Conservation (phyloP, 2,113 vertebrate genomes). For the Panthera leo region DNA sequence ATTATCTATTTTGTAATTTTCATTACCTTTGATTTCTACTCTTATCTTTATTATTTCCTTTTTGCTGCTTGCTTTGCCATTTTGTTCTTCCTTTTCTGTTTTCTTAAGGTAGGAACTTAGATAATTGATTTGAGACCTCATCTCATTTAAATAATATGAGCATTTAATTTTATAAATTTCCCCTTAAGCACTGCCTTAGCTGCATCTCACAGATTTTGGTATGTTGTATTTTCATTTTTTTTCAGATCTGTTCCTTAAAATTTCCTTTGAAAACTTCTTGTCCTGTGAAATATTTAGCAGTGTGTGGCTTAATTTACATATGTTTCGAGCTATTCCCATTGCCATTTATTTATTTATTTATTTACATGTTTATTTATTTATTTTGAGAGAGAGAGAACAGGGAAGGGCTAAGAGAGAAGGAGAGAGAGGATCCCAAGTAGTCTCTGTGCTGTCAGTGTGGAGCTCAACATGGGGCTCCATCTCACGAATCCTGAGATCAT, state of each 20-base stretch:
- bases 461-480: neutral
- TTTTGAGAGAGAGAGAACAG: neutral
- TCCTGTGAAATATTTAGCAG: neutral
- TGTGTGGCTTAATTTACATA: neutral
- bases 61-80: neutral
- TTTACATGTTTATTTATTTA: neutral
- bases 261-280: neutral
- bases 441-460: neutral
- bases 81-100: neutral
- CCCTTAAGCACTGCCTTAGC: neutral
- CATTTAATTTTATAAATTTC: neutral
- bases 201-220: neutral
- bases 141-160: neutral
- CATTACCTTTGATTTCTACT: neutral
- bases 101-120: neutral
- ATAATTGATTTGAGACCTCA: neutral
- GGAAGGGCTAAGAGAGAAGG: neutral
- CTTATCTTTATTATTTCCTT: no score
- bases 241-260: neutral
- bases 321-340: neutral
- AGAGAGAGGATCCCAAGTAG: neutral
- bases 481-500: neutral
- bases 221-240: neutral
- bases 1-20: neutral
- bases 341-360: neutral